Evolutionary conservation across 2,888 invertebrate species (phyloP), one percentile per base, ranked within the genome.

Genomic region (Eremobia ochroleuca): DNA sequence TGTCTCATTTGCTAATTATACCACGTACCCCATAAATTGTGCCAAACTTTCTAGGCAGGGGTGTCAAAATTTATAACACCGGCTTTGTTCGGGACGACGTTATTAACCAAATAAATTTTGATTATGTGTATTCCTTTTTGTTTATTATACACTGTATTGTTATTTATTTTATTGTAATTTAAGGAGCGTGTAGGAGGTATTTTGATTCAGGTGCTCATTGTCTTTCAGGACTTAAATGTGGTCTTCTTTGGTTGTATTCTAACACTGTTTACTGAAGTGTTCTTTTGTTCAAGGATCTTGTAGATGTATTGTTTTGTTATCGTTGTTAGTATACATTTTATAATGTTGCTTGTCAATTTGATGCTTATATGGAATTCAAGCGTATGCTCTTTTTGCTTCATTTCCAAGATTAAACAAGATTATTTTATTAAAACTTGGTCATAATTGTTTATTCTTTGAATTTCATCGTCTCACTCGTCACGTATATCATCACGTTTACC

Each of bases 21-120:
- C 75, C 83, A 71, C 66, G 73, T 74, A 82, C 69, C 85, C 83
- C 82, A 83, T 86, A 85, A 88, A 85, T 88, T 88, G 77, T 77
- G 74, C 70, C 84, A 74, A 85, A 87, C 73, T 89, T 85, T 82
- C 67, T 65, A 67, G 78, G 81, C 64, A 69, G 49, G 75, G 68
- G 75, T 84, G 89, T 86, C 78, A 79, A 78, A 88, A 90, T 91
- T 86, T 90, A 88, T 87, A 85, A 83, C 83, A 80, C 77, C 79
- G 67, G 85, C 79, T 79, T 80, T 79, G 81, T 87, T 82, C 69
- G 70, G 78, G 59, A 79, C 85, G 79, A 73, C 68, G 79, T 89
- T 88, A 91, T 89, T 87, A 87, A 84, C 77, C 66, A 82, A 83
- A 90, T 90, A 91, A 90, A 91, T 91, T 91, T 83, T 88, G 85